phyloP scores from a whole-genome alignment of 2,113 vertebrate species.

The Poeciliopsis prolifica region DNA sequence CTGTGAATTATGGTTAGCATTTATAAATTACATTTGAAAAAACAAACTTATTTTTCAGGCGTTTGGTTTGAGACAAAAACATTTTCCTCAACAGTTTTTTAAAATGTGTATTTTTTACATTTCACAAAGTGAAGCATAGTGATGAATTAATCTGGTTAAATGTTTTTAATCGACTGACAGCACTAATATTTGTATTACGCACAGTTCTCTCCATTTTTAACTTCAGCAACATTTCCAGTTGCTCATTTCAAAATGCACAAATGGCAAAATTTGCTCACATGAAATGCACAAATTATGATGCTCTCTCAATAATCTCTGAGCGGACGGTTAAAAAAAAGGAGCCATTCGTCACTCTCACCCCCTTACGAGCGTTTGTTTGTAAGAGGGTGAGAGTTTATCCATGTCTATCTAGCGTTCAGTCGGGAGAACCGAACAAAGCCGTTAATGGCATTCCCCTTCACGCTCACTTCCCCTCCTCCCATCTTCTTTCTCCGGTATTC shows the following conservation, averaged over 20 bases:
- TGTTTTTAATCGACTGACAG: too few relatives aligned
- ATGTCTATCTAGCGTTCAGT: constrained; percentile 68
- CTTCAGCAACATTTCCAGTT: constrained; percentile 1
- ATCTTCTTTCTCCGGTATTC: constrained; percentile 63
- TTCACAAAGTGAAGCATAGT: too few relatives aligned
- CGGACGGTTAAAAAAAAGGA: constrained; percentile 69
- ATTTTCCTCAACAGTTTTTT: neutral
- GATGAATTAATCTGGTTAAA: too few relatives aligned
- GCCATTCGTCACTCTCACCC: constrained; percentile 69
- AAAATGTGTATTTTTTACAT: neutral
- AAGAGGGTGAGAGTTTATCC: constrained; percentile 50
- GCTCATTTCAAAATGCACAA: constrained; percentile 14
- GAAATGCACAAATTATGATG: constrained; percentile 55
- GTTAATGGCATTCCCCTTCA: constrained; percentile 74
- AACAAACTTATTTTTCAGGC: too few relatives aligned
- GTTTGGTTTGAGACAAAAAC: too few relatives aligned
- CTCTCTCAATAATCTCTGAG: constrained; percentile 72
- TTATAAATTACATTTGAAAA: too few relatives aligned
- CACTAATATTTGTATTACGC: neutral
- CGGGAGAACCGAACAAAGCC: constrained; percentile 62
- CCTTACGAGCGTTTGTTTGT: constrained; percentile 66
- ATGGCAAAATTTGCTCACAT: constrained; percentile 21
- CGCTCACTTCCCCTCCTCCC: constrained; percentile 65
- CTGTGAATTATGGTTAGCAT: too few relatives aligned
- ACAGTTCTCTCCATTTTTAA: constrained; percentile 7